phyloP scores from a whole-genome alignment of 2,888 invertebrate genomes.

The Timema cristinae region DNA sequence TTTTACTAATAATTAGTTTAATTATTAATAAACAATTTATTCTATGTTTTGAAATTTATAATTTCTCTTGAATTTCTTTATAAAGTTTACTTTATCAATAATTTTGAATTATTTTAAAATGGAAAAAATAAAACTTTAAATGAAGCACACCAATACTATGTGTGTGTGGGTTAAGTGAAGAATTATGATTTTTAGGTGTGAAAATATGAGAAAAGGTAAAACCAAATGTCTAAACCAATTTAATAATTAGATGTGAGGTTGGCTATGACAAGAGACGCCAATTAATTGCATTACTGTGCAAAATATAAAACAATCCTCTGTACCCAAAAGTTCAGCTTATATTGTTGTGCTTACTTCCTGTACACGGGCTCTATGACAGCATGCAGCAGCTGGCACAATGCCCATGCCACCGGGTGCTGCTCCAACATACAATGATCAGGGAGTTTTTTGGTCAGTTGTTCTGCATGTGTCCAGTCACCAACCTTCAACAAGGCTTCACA shows the following conservation, averaged over 20 bases:
- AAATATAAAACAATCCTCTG: no score
- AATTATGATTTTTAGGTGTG: no score
- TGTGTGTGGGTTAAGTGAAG: no score
- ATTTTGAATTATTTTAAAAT: no score
- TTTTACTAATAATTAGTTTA: background rate
- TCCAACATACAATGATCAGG: slow-evolving; percentile 78
- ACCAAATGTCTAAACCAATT: no score
- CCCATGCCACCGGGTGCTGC: slow-evolving; percentile 71
- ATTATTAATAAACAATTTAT: background rate
- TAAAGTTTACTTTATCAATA: slow-evolving; percentile 11
- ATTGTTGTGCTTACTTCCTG: slow-evolving; percentile 57
- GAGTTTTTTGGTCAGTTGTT: slow-evolving; percentile 71
- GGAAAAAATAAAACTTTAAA: no score
- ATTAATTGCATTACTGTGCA: no score
- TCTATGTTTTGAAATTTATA: background rate
- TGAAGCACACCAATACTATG: no score
- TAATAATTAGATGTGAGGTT: no score
- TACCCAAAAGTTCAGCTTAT: no score
- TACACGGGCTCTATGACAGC: slow-evolving; percentile 84
- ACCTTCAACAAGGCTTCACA: slow-evolving; percentile 83
- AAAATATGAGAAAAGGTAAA: no score
- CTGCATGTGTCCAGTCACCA: slow-evolving; percentile 88
- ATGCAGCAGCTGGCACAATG: slow-evolving; percentile 76
- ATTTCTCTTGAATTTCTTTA: background rate
- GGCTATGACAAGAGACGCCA: no score